Base-by-base conservation (phyloP, 2,113 vertebrate species). In the Hypocryptadius cinnamomeus region DNA sequence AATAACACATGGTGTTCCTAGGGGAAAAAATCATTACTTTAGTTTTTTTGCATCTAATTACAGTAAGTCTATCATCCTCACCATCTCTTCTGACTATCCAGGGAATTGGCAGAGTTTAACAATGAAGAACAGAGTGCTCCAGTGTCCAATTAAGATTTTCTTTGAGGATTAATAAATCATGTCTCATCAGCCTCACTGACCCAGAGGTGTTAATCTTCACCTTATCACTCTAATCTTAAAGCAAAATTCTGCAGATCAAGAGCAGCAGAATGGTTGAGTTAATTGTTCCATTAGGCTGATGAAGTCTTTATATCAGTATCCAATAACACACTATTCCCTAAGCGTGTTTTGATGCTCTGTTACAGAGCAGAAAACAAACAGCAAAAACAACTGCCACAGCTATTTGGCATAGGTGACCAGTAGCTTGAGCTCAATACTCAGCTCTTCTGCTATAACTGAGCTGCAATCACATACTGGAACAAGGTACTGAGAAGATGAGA, bases 81-180 rank as follows among this genome's bases (percentile, higher is more conserved):
- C 94, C 77, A 94, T 94, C 94, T 95, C 96, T 89, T 79, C 81
- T 80, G 96, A 50, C 95, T 95, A 92, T 88, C 96, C 7, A 10
- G 94, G 96, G 96, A 95, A 84, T 73, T 78, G 82, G 47, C 87
- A 77, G 72, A 94, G 89, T 97, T 97, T 98, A 97, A 97, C 96
- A 97, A 94, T 95, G 95, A 95, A 96, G 95, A 77, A 96, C 94
- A 84, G 59, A 90, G 94, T 68, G 79, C 93, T 96, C 92, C 40
- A 61, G 87, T 93, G 97, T 96, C 96, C 97, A 98, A 97, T 98
- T 98, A 97, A 95, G 95, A 70, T 96, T 97, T 96, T 96, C 94
- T 97, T 96, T 91, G 92, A 93, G 95, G 97, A 97, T 98, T 98
- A 96, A 96, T 96, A 98, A 97, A 85, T 97, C 96, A 94, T 95